phyloP scores from a whole-genome alignment of 2,888 invertebrate species.

The Pinctada fucata region DNA sequence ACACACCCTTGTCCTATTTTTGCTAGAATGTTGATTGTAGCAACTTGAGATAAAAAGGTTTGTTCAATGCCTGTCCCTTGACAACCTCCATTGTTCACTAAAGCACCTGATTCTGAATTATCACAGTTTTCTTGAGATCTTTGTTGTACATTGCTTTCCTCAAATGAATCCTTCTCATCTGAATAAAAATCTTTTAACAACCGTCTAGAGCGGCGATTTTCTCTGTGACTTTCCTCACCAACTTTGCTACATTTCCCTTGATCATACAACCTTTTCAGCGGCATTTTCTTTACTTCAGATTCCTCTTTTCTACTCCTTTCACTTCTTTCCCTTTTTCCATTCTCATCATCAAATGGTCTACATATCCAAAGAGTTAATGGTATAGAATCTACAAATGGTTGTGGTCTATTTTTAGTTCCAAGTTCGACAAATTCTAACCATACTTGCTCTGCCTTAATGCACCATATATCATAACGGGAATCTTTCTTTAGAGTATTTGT shows the following conservation, averaged over 20 bases:
- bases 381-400: conserved; percentile 81
- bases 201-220: conserved; percentile 44
- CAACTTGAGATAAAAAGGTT: conserved; percentile 73
- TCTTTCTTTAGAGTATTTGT: conserved; percentile 69
- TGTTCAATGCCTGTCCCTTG: conserved; percentile 37
- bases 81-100: background rate
- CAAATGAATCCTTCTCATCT: conserved; percentile 32
- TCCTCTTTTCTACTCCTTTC: background rate
- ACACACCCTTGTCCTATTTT: conserved; percentile 88
- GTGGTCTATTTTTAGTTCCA: conserved; percentile 80
- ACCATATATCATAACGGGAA: conserved; percentile 89
- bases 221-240: conserved; percentile 13
- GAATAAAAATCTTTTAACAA: conserved; percentile 56
- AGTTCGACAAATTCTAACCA: conserved; percentile 96
- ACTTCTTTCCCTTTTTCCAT: background rate
- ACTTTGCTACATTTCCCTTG: background rate
- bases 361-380: conserved; percentile 90
- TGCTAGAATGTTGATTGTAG: conserved; percentile 86
- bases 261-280: background rate
- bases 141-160: background rate
- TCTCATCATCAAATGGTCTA: conserved; percentile 18
- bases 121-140: conserved; percentile 47
- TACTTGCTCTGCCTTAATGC: conserved; percentile 90
- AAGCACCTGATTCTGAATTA: conserved; percentile 32
- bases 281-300: background rate